Base-by-base conservation (phyloP, 1,140 invertebrate genomes). In the Nephila pilipes region DNA sequence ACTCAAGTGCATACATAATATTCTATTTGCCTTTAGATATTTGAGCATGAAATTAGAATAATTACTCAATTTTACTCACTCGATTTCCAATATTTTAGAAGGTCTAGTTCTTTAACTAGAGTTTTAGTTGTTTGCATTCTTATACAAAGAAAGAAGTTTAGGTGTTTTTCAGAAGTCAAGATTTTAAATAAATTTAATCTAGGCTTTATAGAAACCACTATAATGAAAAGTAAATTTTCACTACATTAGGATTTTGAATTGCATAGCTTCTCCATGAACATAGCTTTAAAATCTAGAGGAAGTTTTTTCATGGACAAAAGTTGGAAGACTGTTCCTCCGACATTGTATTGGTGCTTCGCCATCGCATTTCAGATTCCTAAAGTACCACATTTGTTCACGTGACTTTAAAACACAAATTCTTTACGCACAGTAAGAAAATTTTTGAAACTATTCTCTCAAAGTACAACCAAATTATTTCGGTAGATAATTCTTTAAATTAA, bases 1-100 rank as follows among this genome's bases (percentile, higher is more conserved):
- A 92, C 90, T 92, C 90, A 92, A 92, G 90, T 93, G 81, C 91
- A 87, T 93, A 79, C 25, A 91, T 91, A 87, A 57, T 93, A 90
- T 38, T 91, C 58, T 93, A 90, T 80, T 93, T 93, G 91, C 91
- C 91, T 93, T 58, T 93, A 93, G 91, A 87, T 65, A 58, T 91
- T 79, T 79, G 83, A 93, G 83, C 85, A 93, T 93, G 91, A 57
- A 83, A 25, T 60, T 93, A 93, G 91, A 46, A 87, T 65, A 87
- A 93, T 29, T 93, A 87, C 55, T 93, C 83, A 79, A 87, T 75
- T 93, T 93, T 91, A 81, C 91, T 93, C 85, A 87, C 83, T 92
- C 58, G 58, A 32, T 90, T 32, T 85, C 80, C 63, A 93, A 93
- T 79, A 87, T 93, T 93, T 91, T 87, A 87, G 83, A 87, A 55